These are phyloP conservation scores for Temnopleurus reevesii DNA, from an alignment of 53 echinoderm and acorn worm species.

Conservation along the genomic window DNA sequence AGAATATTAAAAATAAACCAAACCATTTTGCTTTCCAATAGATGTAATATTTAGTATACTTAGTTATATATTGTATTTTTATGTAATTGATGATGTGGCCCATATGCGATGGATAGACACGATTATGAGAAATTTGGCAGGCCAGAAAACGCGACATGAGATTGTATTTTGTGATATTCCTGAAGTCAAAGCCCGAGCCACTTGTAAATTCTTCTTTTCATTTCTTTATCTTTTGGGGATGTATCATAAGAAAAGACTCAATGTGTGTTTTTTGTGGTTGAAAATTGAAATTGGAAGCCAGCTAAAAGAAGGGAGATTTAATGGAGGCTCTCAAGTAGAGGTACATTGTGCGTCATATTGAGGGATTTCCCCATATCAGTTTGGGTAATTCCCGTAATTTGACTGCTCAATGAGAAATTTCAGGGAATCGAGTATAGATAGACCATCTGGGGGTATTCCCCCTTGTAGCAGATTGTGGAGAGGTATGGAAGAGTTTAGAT, in stretches of 20 bases:
- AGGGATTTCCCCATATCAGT: no score
- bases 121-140: neutral
- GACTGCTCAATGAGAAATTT: neutral
- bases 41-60: conserved; percentile 40
- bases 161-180: conserved; percentile 24
- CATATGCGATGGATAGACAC: neutral
- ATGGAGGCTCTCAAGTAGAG: no score
- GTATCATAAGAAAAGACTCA: conserved; percentile 1
- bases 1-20: conserved; percentile 1
- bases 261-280: conserved; percentile 7
- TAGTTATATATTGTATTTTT: conserved; percentile 59
- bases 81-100: conserved; percentile 48
- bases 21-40: conserved; percentile 38
- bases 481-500: neutral
- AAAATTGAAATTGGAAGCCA: neutral
- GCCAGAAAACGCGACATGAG: neutral
- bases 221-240: neutral
- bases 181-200: conserved; percentile 16
- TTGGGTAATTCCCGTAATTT: no score
- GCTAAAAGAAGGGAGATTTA: no score
- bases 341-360: no score
- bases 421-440: neutral
- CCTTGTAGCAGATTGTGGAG: neutral
- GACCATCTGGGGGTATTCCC: neutral
- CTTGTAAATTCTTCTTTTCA: neutral